phyloP scores from a whole-genome alignment of 2,888 invertebrate species.

The Tetragnatha montana region DNA sequence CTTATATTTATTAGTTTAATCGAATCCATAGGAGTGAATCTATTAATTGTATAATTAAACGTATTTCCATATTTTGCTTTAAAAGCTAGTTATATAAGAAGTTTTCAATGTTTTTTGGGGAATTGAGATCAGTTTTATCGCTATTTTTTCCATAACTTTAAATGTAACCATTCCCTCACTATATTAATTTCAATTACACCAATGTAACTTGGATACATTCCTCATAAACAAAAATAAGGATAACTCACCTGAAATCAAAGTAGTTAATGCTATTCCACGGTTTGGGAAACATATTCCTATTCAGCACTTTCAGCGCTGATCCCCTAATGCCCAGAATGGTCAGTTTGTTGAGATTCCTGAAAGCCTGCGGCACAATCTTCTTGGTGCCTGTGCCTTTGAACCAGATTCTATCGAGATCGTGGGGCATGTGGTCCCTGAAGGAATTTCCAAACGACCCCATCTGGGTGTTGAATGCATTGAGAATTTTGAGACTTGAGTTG shows the following conservation, averaged over 20 bases:
- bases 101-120: too few relatives aligned
- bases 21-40: too few relatives aligned
- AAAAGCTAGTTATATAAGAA: too few relatives aligned
- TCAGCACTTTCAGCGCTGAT: not conserved
- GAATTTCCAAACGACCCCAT: not conserved
- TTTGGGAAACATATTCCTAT: conserved; percentile 29
- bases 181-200: too few relatives aligned
- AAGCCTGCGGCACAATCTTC: not conserved
- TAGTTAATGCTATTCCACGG: not conserved
- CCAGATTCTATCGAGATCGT: not conserved
- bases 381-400: conserved; percentile 2
- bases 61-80: too few relatives aligned
- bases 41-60: too few relatives aligned
- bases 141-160: too few relatives aligned
- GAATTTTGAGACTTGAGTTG: not conserved
- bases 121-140: too few relatives aligned
- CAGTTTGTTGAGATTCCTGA: not conserved
- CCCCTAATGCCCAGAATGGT: not conserved
- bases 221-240: not conserved
- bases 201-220: too few relatives aligned
- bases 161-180: too few relatives aligned
- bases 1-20: too few relatives aligned
- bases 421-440: conserved; percentile 9
- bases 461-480: not conserved
- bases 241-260: conserved; percentile 9